Evolutionary conservation across 2,888 invertebrate species (phyloP).

Genomic region (Eilema sororculum): DNA sequence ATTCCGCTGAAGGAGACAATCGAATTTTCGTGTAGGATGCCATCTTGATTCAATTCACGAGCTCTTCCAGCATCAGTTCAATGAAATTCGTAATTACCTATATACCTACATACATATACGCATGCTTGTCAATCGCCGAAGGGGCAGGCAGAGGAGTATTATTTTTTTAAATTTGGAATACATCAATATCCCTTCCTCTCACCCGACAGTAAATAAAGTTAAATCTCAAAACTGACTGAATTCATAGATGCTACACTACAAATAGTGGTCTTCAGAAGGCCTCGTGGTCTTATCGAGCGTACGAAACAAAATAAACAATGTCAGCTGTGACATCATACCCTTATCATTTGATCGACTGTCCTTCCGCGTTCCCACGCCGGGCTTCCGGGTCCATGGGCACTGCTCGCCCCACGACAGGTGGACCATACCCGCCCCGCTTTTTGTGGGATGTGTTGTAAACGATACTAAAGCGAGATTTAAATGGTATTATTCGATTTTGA

Average conservation of each 20-base stretch:
- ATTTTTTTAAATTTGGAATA: no score
- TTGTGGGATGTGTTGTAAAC: constrained; percentile 18
- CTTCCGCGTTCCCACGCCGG: constrained; percentile 64
- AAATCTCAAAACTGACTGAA: no score
- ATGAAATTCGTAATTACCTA: neutral
- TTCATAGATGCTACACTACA: neutral
- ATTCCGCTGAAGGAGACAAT: neutral
- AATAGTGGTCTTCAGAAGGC: neutral
- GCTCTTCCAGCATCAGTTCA: neutral
- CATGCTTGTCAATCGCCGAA: no score
- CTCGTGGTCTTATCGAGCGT: neutral
- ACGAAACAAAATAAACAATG: constrained; percentile 27
- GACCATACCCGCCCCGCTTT: constrained; percentile 8
- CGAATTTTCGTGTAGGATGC: neutral
- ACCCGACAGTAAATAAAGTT: no score
- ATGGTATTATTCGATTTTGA: neutral
- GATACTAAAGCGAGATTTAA: constrained; percentile 26
- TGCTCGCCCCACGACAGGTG: constrained; percentile 22
- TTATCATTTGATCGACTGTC: constrained; percentile 14
- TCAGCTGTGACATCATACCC: constrained; percentile 31
- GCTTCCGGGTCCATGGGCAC: constrained; percentile 52
- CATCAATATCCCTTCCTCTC: no score
- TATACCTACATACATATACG: no score
- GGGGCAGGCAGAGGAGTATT: no score
- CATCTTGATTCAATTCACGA: no score